These are phyloP conservation scores for Rhingia campestris DNA, from an alignment of 2,888 invertebrate genomes.

Conservation along the genomic window DNA sequence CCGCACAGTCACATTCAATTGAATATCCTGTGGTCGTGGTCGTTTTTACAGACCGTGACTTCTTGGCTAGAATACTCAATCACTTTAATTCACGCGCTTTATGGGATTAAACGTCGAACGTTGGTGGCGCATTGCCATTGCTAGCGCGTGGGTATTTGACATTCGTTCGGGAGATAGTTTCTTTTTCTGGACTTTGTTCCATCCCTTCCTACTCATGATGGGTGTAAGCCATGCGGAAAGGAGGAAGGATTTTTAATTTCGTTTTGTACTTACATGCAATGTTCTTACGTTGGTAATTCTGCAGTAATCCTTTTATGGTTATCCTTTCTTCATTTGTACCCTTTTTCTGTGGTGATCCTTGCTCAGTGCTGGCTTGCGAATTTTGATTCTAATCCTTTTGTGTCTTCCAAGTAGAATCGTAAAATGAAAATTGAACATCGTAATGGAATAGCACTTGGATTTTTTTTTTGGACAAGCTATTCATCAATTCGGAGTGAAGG, in stretches of 20 bases:
- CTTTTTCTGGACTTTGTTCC: constrained; percentile 1
- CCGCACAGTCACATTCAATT: constrained; percentile 32
- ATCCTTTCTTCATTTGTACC: background rate
- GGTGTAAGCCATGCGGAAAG: background rate
- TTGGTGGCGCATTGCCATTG: background rate
- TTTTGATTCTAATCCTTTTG: constrained; percentile 40
- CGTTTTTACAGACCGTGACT: constrained; percentile 53
- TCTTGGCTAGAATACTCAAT: constrained; percentile 57
- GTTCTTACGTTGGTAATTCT: constrained; percentile 63
- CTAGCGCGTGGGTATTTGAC: constrained; percentile 33
- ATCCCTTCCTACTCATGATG: background rate
- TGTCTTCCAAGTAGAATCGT: constrained; percentile 7
- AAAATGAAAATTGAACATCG: constrained; percentile 41
- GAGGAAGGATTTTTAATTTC: constrained; percentile 27
- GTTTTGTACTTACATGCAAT: constrained; percentile 30
- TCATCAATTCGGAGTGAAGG: background rate
- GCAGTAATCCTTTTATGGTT: constrained; percentile 62
- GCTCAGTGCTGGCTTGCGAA: constrained; percentile 21
- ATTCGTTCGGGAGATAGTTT: constrained; percentile 36
- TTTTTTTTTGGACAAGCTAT: background rate
- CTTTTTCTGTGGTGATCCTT: constrained; percentile 15
- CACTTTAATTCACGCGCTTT: constrained; percentile 58
- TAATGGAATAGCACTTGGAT: constrained; percentile 28
- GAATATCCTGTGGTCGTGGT: constrained; percentile 49
- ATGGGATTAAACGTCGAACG: constrained; percentile 61